phyloP scores from a whole-genome alignment of 2,797 vertebrate genomes.

The Sciurus vulgaris region DNA sequence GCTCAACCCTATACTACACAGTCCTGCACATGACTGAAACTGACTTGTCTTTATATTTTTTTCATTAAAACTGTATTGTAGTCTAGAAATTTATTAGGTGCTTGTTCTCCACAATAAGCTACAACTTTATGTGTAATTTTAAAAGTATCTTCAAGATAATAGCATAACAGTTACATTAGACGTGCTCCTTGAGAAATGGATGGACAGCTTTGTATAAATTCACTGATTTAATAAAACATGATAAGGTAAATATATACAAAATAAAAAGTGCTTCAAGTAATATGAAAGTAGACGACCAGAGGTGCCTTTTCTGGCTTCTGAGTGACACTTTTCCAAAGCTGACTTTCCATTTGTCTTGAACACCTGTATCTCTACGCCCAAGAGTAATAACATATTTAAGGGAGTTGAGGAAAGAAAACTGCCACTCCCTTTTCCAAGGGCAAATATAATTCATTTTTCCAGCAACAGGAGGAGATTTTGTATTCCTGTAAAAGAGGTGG shows the following conservation, averaged over 20 bases:
- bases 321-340: not conserved
- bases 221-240: not conserved
- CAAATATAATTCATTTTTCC: constrained; percentile 9
- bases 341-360: not conserved
- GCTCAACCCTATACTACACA: not conserved
- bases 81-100: not conserved
- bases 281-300: accelerated
- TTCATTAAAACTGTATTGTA: not conserved
- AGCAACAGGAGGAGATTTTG: not conserved
- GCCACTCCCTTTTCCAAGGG: not conserved
- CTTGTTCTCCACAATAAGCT: not conserved
- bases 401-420: not conserved
- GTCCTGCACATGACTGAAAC: not conserved
- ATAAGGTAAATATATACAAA: not conserved
- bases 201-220: not conserved
- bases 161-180: not conserved
- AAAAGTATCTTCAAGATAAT: not conserved
- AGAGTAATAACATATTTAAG: not conserved
- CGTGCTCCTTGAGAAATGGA: not conserved
- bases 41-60: not conserved
- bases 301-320: not conserved
- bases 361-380: not conserved
- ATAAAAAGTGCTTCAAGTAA: not conserved
- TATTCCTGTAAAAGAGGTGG: not conserved
- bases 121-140: not conserved